Evolutionary conservation across 2,113 vertebrate genomes (phyloP).

Genomic region (Myotis davidii): DNA sequence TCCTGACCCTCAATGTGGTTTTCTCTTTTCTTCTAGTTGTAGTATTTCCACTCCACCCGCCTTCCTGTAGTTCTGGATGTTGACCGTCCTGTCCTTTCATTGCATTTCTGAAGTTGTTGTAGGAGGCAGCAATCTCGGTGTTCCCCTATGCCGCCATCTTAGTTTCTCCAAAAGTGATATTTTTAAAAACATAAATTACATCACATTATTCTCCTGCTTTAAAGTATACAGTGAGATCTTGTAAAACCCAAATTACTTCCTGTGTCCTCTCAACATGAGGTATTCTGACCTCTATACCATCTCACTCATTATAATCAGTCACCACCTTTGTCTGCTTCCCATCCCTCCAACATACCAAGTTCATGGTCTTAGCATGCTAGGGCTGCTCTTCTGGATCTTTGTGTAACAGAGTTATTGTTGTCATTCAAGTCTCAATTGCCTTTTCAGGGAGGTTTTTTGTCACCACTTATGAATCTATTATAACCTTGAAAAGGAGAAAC

Average conservation of each 20-base stretch:
- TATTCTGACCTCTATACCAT: neutral
- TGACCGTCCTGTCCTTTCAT: too few relatives aligned
- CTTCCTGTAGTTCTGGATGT: too few relatives aligned
- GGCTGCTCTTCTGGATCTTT: neutral
- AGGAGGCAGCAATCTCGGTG: too few relatives aligned
- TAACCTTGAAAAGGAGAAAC: neutral
- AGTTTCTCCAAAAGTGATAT: neutral
- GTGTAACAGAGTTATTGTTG: neutral
- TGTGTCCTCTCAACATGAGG: neutral
- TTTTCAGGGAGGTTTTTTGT: neutral
- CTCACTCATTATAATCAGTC: neutral
- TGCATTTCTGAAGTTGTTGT: too few relatives aligned
- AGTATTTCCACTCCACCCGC: too few relatives aligned
- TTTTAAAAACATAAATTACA: neutral
- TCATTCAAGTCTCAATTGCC: neutral
- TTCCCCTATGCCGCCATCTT: too few relatives aligned
- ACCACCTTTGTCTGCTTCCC: neutral
- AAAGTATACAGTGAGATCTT: neutral
- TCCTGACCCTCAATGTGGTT: too few relatives aligned
- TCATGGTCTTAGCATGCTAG: neutral
- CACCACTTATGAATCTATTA: neutral
- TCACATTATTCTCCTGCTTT: neutral
- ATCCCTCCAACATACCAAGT: neutral
- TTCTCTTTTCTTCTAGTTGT: too few relatives aligned
- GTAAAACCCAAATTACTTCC: neutral